Conservation (phyloP, 2,888 invertebrate genomes). For the Diaperis boleti region DNA sequence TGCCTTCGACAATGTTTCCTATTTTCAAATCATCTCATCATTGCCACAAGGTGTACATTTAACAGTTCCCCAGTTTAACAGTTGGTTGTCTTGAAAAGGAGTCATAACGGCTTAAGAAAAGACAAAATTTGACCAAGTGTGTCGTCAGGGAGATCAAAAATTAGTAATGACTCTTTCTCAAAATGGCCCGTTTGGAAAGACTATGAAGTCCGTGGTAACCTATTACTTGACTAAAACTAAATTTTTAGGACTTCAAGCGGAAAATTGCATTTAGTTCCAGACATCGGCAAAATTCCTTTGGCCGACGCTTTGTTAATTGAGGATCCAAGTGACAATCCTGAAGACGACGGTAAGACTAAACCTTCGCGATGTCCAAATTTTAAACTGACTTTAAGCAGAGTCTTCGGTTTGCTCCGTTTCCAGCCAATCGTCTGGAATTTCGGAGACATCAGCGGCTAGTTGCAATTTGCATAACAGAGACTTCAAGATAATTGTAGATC, state of each 20-base stretch:
- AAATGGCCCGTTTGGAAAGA: too few species aligned
- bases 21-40: conserved; percentile 90
- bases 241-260: conserved; percentile 79
- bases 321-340: conserved; percentile 80
- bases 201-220: too few species aligned
- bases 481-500: conserved; percentile 79
- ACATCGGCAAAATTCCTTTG: conserved; percentile 84
- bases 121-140: too few species aligned
- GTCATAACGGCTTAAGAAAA: too few species aligned
- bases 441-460: conserved; percentile 62
- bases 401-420: conserved; percentile 71
- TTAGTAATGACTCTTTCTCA: too few species aligned
- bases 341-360: conserved; percentile 74
- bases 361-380: too few species aligned
- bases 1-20: conserved; percentile 86
- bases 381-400: conserved; percentile 56
- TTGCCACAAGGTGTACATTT: conserved; percentile 76
- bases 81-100: too few species aligned
- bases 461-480: conserved; percentile 73
- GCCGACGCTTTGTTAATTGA: conserved; percentile 89
- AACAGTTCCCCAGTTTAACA: too few species aligned
- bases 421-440: conserved; percentile 68
- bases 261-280: conserved; percentile 86
- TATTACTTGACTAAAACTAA: too few species aligned
- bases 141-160: too few species aligned